Conservation (phyloP, 2,797 vertebrate genomes). For the Neopelma chrysocephalum region DNA sequence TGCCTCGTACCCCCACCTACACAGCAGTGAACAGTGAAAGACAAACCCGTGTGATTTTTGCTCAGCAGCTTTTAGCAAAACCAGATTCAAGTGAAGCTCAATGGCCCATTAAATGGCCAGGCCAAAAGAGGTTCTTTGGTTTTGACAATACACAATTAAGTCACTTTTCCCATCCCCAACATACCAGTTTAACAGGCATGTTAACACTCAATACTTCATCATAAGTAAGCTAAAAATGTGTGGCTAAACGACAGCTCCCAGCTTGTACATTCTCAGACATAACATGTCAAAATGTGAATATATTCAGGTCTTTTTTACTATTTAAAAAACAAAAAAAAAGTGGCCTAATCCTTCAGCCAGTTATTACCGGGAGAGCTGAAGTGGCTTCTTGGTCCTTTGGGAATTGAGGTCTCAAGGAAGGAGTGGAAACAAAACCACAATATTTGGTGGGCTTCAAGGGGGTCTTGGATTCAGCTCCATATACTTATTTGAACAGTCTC, state of each 20-base stretch:
- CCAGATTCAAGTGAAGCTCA: slow-evolving; percentile 40
- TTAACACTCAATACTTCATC: slow-evolving; percentile 53
- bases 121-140: slow-evolving; percentile 37
- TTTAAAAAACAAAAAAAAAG: neutral
- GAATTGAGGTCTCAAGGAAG: neutral
- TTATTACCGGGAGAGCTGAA: neutral
- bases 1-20: slow-evolving; percentile 49
- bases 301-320: neutral
- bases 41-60: slow-evolving; percentile 32
- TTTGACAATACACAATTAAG: slow-evolving; percentile 44
- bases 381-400: neutral
- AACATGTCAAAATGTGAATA: neutral
- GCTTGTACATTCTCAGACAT: neutral
- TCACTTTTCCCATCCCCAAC: slow-evolving; percentile 30
- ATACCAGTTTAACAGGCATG: neutral
- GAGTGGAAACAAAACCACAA: neutral
- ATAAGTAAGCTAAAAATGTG: slow-evolving; percentile 11
- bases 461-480: neutral
- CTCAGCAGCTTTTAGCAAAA: slow-evolving; percentile 45
- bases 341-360: neutral
- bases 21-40: slow-evolving; percentile 20
- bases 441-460: neutral
- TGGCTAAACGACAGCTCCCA: neutral
- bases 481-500: neutral
- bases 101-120: slow-evolving; percentile 12